These are phyloP conservation scores for Tetraneura akinire DNA, from an alignment of 1,140 invertebrate species.

Conservation along the genomic window DNA sequence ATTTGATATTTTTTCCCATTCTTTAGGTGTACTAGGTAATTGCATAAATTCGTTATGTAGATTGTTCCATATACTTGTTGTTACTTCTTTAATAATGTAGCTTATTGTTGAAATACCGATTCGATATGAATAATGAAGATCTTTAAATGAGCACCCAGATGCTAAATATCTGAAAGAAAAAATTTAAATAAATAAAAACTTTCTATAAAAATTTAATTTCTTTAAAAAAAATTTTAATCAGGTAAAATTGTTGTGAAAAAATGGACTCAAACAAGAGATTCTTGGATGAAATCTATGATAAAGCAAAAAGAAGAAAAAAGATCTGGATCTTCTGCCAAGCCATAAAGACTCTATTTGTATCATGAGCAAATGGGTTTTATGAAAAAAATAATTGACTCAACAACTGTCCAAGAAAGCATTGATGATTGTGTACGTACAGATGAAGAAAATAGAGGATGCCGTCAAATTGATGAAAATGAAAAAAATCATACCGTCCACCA, in stretches of 20 bases:
- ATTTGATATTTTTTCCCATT: conserved; percentile 37
- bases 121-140: conserved; percentile 53
- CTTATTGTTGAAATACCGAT: conserved; percentile 55
- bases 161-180: conserved; percentile 54
- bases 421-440: neutral
- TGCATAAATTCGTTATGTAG: conserved; percentile 52
- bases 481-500: conserved; percentile 18
- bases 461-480: neutral
- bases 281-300: neutral
- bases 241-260: neutral
- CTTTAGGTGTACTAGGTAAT: conserved; percentile 48
- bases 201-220: neutral
- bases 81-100: conserved; percentile 53
- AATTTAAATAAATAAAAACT: neutral
- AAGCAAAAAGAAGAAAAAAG: conserved; percentile 18
- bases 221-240: neutral
- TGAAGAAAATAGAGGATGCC: neutral
- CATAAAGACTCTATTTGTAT: conserved; percentile 15
- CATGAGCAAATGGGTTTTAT: conserved; percentile 36
- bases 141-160: conserved; percentile 53
- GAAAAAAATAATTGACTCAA: conserved; percentile 15
- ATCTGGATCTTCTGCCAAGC: conserved; percentile 28
- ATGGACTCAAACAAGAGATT: conserved; percentile 2
- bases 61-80: conserved; percentile 52
- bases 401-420: conserved; percentile 4